Percentiles rank a stretch among this genome's conserved stretches.
These are phyloP conservation scores for Pipistrellus pygmaeus DNA, from an alignment of 2,797 vertebrate species.

Conservation along the genomic window DNA sequence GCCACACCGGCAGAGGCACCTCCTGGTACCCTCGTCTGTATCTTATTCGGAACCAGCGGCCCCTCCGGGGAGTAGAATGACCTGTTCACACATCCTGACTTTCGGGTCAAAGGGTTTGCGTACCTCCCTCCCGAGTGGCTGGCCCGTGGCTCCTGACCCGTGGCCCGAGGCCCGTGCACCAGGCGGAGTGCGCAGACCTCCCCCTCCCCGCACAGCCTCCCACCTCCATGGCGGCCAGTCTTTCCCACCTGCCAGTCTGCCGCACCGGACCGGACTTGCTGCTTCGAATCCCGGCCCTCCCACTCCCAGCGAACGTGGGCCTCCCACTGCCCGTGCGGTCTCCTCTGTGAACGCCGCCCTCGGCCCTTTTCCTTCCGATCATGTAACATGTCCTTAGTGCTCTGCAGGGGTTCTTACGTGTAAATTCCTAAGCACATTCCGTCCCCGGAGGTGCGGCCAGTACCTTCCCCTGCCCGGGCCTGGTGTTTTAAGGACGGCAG, in stretches of 20 bases:
- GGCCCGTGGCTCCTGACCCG: too few species aligned
- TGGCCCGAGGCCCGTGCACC: too few species aligned
- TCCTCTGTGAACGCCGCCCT: neutral
- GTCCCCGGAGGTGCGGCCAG: neutral
- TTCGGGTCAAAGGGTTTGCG: neutral
- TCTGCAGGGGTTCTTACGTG: neutral
- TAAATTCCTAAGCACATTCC: neutral
- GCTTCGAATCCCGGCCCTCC: neutral
- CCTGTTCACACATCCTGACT: neutral
- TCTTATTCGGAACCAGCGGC: neutral
- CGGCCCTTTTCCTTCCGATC: neutral
- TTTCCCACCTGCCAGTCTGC: neutral
- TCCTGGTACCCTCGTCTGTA: neutral
- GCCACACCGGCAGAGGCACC: neutral
- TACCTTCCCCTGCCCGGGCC: neutral
- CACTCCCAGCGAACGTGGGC: neutral
- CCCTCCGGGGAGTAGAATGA: neutral
- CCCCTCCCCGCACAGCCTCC: neutral
- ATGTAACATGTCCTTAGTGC: neutral
- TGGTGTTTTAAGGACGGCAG: neutral
- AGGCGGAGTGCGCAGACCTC: rapidly evolving
- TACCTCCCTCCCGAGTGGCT: neutral
- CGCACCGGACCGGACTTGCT: neutral
- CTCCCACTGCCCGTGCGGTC: neutral
- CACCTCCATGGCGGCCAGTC: neutral